Percentiles rank a stretch among this genome's conserved stretches.
Evolutionary conservation across 1,140 invertebrate genomes (phyloP).

Genomic region (Drosophila melanica): DNA sequence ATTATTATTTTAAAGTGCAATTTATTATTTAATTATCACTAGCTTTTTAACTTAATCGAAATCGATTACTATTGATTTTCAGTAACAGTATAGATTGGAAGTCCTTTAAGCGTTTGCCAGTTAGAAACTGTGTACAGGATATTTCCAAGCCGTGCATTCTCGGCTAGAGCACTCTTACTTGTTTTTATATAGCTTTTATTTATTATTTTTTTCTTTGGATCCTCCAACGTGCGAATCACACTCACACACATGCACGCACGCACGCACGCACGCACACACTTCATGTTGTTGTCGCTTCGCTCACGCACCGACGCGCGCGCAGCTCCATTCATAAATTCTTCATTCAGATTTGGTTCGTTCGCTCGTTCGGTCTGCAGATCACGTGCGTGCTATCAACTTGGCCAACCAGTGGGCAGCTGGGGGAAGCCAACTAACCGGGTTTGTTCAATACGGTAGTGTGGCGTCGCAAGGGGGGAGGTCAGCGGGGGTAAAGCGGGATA

Average conservation of each 20-base stretch:
- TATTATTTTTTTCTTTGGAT: neutral
- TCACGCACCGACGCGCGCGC: conserved; percentile 40
- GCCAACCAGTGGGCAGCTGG: conserved; percentile 40
- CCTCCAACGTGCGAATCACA: conserved; percentile 33
- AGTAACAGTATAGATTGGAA: too few relatives aligned
- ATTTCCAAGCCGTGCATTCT: neutral
- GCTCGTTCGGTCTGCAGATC: conserved; percentile 65
- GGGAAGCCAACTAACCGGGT: conserved; percentile 21
- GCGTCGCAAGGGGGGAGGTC: neutral
- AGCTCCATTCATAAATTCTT: conserved; percentile 77
- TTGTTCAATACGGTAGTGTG: neutral
- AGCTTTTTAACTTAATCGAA: too few relatives aligned
- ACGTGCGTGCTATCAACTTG: conserved; percentile 72
- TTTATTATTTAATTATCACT: too few relatives aligned
- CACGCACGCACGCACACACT: conserved; percentile 11
- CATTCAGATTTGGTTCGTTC: conserved; percentile 64
- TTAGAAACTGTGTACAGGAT: neutral
- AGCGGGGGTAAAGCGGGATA: neutral
- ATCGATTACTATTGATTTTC: too few relatives aligned
- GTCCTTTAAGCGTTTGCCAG: too few relatives aligned
- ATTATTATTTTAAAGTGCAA: too few relatives aligned
- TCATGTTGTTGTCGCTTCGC: conserved; percentile 23
- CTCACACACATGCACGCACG: conserved; percentile 11
- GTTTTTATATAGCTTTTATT: neutral
- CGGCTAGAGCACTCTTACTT: neutral